Evolutionary conservation across 1,140 invertebrate genomes (phyloP).

Genomic region (Scylla paramamosain): DNA sequence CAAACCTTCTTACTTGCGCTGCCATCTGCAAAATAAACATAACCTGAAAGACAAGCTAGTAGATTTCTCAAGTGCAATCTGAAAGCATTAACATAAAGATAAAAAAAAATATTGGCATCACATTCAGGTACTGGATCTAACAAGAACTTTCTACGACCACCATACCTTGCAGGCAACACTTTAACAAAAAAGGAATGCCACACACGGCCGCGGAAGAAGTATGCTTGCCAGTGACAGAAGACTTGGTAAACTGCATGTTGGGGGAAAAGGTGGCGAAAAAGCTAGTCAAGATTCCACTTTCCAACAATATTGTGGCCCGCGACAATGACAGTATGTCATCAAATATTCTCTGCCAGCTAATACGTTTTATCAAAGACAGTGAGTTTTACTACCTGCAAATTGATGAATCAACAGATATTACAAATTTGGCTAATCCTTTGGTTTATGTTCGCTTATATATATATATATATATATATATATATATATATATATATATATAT

Average conservation of each 20-base stretch:
- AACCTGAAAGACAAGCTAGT: background rate
- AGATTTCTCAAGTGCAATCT: background rate
- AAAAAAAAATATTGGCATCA: background rate
- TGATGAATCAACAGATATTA: slow-evolving; percentile 27
- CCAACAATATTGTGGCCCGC: background rate
- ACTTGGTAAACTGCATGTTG: background rate
- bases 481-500: too few relatives aligned
- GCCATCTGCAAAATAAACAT: slow-evolving; percentile 26
- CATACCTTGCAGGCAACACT: background rate
- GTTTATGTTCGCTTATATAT: slow-evolving; percentile 36
- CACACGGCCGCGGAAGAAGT: slow-evolving; percentile 21
- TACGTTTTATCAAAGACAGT: background rate
- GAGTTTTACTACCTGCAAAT: slow-evolving; percentile 37
- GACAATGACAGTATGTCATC: background rate
- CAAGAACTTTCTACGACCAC: background rate
- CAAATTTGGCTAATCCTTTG: slow-evolving; percentile 37
- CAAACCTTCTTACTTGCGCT: background rate
- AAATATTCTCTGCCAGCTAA: slow-evolving; percentile 44
- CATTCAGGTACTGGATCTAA: slow-evolving; percentile 1
- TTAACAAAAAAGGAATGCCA: background rate
- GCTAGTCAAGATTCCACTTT: background rate
- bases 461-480: too few relatives aligned
- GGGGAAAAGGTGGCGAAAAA: slow-evolving; percentile 34
- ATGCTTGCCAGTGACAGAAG: background rate
- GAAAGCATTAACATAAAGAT: background rate